Percentiles rank a stretch among this genome's conserved stretches.
These are phyloP conservation scores for Oxyruncus cristatus DNA, from an alignment of 2,113 vertebrate genomes.

Conservation along the genomic window DNA sequence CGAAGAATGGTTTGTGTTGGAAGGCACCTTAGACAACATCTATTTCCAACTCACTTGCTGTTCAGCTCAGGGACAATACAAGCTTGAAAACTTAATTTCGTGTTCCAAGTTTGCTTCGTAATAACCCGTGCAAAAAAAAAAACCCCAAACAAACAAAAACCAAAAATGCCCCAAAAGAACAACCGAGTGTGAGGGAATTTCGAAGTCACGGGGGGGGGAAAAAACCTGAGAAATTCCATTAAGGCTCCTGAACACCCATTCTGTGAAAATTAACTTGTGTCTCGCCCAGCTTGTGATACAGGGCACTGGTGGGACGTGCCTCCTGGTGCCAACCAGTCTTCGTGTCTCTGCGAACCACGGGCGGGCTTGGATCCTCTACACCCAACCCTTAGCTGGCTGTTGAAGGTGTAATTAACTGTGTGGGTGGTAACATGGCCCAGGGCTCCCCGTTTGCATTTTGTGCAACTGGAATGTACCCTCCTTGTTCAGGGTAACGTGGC, in stretches of 20 bases:
- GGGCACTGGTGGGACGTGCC: neutral
- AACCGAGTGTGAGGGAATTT: neutral
- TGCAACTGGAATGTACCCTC: slow-evolving; percentile 47
- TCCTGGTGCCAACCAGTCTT: slow-evolving; percentile 9
- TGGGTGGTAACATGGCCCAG: slow-evolving; percentile 42
- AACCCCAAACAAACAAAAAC: no score
- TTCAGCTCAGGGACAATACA: slow-evolving; percentile 16
- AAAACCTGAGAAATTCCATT: neutral
- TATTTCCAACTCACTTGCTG: neutral
- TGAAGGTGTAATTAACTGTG: slow-evolving; percentile 46
- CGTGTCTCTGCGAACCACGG: slow-evolving; percentile 43
- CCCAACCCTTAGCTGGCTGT: neutral
- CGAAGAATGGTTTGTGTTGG: neutral
- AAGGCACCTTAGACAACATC: neutral
- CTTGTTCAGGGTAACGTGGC: slow-evolving; percentile 34
- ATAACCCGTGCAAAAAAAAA: neutral
- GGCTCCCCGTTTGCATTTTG: slow-evolving; percentile 41
- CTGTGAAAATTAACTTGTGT: neutral
- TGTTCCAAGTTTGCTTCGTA: slow-evolving; percentile 22
- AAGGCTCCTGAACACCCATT: neutral
- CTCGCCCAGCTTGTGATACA: neutral
- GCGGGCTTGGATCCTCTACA: slow-evolving; percentile 55
- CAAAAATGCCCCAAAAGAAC: no score
- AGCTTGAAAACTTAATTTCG: slow-evolving; percentile 19
- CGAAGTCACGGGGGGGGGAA: neutral